Base-by-base conservation (phyloP, 2,797 vertebrate species). In the Phoebastria nigripes region DNA sequence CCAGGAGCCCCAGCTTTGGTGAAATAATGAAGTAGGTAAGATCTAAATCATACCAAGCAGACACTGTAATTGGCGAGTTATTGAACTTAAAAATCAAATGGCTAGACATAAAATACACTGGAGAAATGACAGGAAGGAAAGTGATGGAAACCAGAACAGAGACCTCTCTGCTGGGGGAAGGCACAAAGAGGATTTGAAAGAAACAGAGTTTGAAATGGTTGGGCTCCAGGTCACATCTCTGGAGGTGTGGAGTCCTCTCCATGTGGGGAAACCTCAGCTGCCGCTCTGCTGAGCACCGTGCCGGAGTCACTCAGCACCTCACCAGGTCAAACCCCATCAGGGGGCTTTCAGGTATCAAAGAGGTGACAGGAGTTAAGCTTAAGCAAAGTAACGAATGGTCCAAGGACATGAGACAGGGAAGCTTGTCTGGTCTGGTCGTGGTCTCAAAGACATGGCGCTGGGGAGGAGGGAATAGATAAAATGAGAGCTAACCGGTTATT, bases 281-380 rank as follows among this genome's bases (percentile, higher is more conserved):
- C 49, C 0, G 10, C 29, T 29, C 73, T 79, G 49, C 56, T 62
- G 65, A 94, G 49, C 58, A 25, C 29, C 0, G 0, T 54, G 14
- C 25, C 0, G 8, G 31, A 44, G 62, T 19, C 15, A 1, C 37
- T 84, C 47, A 42, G 52, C 69, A 31, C 49, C n/a, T 88, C 5
- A 6, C 15, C 33, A 31, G 41, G 24, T 42, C 49, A 44, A 52
- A 62, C 6, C 12, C 31, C 37, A 11, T 24, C 21, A 28, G 14
- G 22, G 1, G 7, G 15, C 22, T 28, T 52, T 56, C 12, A 15
- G 47, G 18, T 56, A 19, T 52, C 44, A 52, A 42, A 67, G 25
- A 49, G 13, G 4, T 10, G 22, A n/a, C n/a, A 9, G 10, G 20
- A 79, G n/a, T 79, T 28, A 69, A 62, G 37, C 31, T 78, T 20